Conservation (phyloP, 2,888 invertebrate species). For the Tetragonula carbonaria region DNA sequence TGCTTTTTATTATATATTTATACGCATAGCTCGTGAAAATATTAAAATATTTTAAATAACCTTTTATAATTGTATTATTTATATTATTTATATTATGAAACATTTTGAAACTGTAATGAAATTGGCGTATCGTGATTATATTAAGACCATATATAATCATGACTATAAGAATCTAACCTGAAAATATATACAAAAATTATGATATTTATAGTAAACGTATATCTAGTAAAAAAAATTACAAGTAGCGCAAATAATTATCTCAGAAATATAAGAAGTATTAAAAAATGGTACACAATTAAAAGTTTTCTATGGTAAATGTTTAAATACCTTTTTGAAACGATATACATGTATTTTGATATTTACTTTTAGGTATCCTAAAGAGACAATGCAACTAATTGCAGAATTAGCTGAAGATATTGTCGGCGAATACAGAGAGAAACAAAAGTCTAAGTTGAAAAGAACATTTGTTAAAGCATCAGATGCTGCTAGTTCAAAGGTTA, state of each 20-base stretch:
- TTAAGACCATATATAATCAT: background rate
- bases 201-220: background rate
- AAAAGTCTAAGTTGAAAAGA: conserved; percentile 87
- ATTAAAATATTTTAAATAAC: background rate
- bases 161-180: background rate
- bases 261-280: too few relatives aligned
- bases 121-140: background rate
- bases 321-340: background rate
- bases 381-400: conserved; percentile 92
- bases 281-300: too few relatives aligned
- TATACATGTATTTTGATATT: background rate
- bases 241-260: too few relatives aligned
- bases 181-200: background rate
- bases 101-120: background rate
- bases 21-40: background rate
- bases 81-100: background rate
- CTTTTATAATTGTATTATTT: background rate
- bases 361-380: conserved; percentile 89
- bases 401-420: conserved; percentile 91
- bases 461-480: conserved; percentile 92
- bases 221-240: too few relatives aligned
- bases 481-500: conserved; percentile 91
- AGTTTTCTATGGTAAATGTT: too few relatives aligned
- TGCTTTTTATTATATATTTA: background rate
- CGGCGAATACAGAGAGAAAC: conserved; percentile 88